phyloP scores from a whole-genome alignment of 2,888 invertebrate genomes.

The Parapristionchus giblindavisi region DNA sequence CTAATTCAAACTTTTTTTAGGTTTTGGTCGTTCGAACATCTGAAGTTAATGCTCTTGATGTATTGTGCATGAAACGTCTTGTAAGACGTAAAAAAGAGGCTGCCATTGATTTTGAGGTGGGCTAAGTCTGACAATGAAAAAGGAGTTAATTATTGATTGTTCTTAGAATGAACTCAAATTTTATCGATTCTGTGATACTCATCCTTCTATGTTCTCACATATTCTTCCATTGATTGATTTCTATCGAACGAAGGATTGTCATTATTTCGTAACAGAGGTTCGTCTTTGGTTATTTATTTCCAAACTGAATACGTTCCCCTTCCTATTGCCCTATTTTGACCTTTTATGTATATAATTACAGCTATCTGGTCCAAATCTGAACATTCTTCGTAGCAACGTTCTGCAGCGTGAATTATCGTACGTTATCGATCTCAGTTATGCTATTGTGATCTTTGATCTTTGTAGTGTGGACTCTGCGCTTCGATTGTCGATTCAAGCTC shows the following conservation, averaged over 20 bases:
- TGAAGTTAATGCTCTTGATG: conserved; percentile 2
- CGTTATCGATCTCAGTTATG: neutral
- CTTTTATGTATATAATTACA: neutral
- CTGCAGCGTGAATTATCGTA: conserved; percentile 26
- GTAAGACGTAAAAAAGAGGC: conserved; percentile 17
- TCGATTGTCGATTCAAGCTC: conserved; percentile 16
- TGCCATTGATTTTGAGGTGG: conserved; percentile 14
- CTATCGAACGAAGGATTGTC: neutral
- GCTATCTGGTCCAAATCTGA: conserved; percentile 21
- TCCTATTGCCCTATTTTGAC: neutral
- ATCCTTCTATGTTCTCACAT: conserved; percentile 10
- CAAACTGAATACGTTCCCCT: neutral
- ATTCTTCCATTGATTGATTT: conserved; percentile 28
- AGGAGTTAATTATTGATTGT: too few species aligned
- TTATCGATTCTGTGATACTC: conserved; percentile 11
- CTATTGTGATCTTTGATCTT: conserved; percentile 33
- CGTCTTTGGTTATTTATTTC: neutral
- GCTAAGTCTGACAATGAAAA: neutral
- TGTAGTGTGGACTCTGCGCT: conserved; percentile 18
- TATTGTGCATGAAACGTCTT: conserved; percentile 6
- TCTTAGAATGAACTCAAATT: conserved; percentile 12
- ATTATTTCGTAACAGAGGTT: conserved; percentile 20
- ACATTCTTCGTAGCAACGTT: conserved; percentile 29
- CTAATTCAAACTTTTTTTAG: too few species aligned
- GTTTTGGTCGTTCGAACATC: conserved; percentile 8